Percentiles rank a stretch among this genome's conserved stretches.
Conservation (phyloP, 2,888 invertebrate species). For the Colletes collaris region DNA sequence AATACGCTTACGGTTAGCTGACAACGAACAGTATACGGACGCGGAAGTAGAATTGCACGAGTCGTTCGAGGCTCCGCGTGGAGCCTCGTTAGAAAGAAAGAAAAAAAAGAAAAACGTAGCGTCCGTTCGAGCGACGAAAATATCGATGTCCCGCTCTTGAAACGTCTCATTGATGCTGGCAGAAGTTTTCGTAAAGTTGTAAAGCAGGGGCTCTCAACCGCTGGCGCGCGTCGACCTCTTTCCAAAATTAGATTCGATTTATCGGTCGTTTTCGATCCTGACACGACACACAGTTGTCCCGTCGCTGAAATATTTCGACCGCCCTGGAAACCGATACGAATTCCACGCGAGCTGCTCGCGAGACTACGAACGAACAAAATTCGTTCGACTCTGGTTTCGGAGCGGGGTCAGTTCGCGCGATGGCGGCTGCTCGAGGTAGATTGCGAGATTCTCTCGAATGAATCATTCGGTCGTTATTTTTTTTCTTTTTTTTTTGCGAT, state of each 20-base stretch:
- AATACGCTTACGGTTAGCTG: conserved; percentile 56
- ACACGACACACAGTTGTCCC: background rate
- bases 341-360: too few species aligned
- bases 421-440: conserved; percentile 2
- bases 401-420: too few species aligned
- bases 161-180: conserved; percentile 6
- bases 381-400: too few species aligned
- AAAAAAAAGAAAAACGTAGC: background rate
- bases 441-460: conserved; percentile 31
- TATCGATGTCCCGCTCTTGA: background rate
- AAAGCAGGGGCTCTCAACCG: conserved; percentile 8
- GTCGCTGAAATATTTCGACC: background rate
- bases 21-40: conserved; percentile 37
- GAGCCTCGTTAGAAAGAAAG: background rate
- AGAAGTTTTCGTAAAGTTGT: conserved; percentile 9
- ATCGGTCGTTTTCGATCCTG: background rate
- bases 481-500: background rate
- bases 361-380: too few species aligned
- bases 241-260: background rate
- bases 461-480: conserved; percentile 22
- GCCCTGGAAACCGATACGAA: too few species aligned
- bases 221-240: background rate
- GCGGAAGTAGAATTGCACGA: conserved; percentile 42
- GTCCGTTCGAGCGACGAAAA: background rate
- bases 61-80: background rate